Evolutionary conservation across 2,888 invertebrate species (phyloP).

Genomic region (Thalpophila matura): DNA sequence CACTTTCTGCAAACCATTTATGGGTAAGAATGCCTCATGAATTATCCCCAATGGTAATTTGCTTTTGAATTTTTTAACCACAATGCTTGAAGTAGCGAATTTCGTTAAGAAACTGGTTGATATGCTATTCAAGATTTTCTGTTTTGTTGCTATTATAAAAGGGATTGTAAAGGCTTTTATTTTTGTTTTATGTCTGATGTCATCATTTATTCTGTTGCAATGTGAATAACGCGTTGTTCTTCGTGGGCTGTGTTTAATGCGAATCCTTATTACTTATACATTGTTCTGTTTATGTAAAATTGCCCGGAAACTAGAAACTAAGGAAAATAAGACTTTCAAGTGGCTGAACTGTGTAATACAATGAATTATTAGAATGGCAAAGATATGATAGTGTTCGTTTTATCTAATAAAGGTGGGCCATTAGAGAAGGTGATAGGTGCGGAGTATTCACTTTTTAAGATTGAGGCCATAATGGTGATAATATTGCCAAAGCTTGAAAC

Average conservation of each 20-base stretch:
- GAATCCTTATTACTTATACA: not conserved
- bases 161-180: conserved; percentile 27
- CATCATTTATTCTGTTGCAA: conserved; percentile 51
- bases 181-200: conserved; percentile 54
- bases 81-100: conserved; percentile 55
- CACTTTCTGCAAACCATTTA: conserved; percentile 86
- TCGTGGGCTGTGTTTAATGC: conserved; percentile 2
- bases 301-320: not conserved
- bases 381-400: conserved; percentile 13
- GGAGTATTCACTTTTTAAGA: conserved; percentile 7
- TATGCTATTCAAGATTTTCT: conserved; percentile 56
- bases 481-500: conserved; percentile 1
- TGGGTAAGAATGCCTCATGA: conserved; percentile 88
- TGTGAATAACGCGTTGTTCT: conserved; percentile 13
- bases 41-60: conserved; percentile 80
- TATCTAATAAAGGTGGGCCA: not conserved
- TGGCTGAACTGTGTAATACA: too few species aligned
- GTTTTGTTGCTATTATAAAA: conserved; percentile 52
- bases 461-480: conserved; percentile 27
- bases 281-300: conserved; percentile 1
- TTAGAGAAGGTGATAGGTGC: not conserved
- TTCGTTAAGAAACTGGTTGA: conserved; percentile 52
- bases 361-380: too few species aligned
- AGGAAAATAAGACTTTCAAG: not conserved
- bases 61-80: conserved; percentile 66